phyloP scores from a whole-genome alignment of 2,113 vertebrate species.

The Chroicocephalus ridibundus region DNA sequence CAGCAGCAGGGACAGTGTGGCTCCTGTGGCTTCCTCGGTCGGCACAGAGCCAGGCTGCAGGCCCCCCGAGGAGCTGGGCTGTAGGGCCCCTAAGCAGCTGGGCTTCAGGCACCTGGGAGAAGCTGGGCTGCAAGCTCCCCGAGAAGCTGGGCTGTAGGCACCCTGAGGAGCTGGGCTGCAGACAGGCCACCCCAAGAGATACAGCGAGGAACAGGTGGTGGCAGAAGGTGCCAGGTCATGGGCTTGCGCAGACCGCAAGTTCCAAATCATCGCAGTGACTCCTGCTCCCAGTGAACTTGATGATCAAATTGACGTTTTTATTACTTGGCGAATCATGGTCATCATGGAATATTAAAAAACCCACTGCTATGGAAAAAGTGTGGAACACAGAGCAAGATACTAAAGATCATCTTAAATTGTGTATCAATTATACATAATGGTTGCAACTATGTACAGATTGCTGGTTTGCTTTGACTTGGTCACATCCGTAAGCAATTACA shows the following conservation, averaged over 20 bases:
- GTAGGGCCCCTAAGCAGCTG: too few relatives aligned
- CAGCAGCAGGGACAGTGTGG: accelerated
- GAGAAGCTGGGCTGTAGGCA: too few relatives aligned
- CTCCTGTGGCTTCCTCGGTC: accelerated
- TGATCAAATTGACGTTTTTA: neutral
- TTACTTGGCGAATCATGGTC: neutral
- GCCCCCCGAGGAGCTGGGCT: too few relatives aligned
- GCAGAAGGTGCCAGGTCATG: accelerated
- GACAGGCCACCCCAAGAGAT: accelerated
- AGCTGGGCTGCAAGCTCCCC: too few relatives aligned
- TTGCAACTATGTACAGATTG: neutral
- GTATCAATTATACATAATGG: neutral
- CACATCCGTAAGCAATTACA: neutral
- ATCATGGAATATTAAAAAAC: neutral
- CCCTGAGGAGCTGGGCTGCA: neutral
- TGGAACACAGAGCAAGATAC: neutral
- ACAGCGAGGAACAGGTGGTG: accelerated
- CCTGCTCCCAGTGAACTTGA: neutral
- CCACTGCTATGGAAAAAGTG: neutral
- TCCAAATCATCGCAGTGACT: accelerated
- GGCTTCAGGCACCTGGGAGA: too few relatives aligned
- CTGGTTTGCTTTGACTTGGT: neutral
- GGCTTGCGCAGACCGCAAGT: accelerated
- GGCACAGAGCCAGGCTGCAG: neutral
- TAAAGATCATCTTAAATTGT: neutral